Conservation (phyloP, 2,113 vertebrate genomes). For the Fulica atra region DNA sequence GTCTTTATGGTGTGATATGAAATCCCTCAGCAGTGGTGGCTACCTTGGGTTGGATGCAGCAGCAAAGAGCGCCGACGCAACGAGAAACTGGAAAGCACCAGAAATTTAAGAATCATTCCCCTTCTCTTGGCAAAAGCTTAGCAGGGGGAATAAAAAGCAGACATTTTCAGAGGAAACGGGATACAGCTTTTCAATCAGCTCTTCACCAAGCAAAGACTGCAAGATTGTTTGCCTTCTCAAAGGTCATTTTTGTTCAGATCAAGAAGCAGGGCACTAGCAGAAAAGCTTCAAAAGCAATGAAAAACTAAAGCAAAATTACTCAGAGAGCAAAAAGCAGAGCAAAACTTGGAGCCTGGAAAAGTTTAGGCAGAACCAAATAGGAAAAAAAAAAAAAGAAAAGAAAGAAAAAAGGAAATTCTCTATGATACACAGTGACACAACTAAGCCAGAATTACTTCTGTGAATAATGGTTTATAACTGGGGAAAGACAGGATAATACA, state of each 20-base stretch:
- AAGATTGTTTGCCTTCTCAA: neutral
- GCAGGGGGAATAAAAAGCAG: neutral
- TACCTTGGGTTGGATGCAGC: neutral
- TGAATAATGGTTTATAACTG: neutral
- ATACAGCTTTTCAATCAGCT: neutral
- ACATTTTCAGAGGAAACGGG: neutral
- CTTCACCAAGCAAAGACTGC: neutral
- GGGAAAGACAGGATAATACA: neutral
- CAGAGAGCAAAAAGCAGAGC: neutral
- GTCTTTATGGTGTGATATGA: neutral
- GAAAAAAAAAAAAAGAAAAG: neutral
- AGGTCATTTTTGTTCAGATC: neutral
- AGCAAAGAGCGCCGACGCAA: neutral
- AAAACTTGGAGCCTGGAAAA: neutral
- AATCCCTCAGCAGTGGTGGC: neutral
- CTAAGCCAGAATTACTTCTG: neutral
- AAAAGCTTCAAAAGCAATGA: neutral
- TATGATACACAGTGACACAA: neutral
- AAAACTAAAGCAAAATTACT: neutral
- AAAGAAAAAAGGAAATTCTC: no score
- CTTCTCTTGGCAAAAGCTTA: neutral
- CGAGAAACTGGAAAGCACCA: neutral
- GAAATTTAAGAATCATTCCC: neutral
- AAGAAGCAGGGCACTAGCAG: neutral
- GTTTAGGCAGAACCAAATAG: neutral